Evolutionary conservation across 2,888 invertebrate genomes (phyloP), one percentile per base, ranked within the genome.

Genomic region (Rhodophaea formosa): DNA sequence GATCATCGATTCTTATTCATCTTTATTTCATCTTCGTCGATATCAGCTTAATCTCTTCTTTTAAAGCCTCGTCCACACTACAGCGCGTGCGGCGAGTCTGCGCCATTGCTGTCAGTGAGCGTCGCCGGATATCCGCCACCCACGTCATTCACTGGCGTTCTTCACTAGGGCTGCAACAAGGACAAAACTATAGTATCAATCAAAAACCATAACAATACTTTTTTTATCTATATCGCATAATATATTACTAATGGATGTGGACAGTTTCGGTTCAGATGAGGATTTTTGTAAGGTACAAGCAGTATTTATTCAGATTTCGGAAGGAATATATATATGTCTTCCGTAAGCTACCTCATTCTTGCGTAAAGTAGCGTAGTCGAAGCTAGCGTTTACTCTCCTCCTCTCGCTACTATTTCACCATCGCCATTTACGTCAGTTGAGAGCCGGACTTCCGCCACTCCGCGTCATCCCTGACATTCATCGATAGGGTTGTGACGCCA

Each of bases 371-470:
- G n/a, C n/a, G 39, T 10, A 35, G 3, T 35, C 3, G 35, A 35
- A 35, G 7, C 35, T 35, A 8, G 8, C 12, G 35, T 12, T 8
- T 35, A 35, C 12, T 8, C 8, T 35, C 47, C 35, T 30, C 29
- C n/a, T n/a, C n/a, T n/a, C n/a, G 42, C 30, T 30, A 44, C 32
- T 45, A 45, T 54, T 81, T 64, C 72, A 71, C 71, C 72, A 77
- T 74, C 74, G 60, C 60, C 60, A 57, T 59, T 67, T 65, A 66
- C 64, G 59, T 69, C 70, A 72, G 75, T 70, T 71, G 70, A 71
- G 67, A 73, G 75, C 79, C 84, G 86, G 85, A 85, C 75, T 65
- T 84, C 84, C 85, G 83, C 74, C 72, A 70, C 69, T 67, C 67
- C 60, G 61, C 73, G 59, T 35, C 66, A 69, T 70, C 70, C 71